Evolutionary conservation across 2,888 invertebrate species (phyloP), one percentile per base, ranked within the genome.

Genomic region (Mythimna albipuncta): DNA sequence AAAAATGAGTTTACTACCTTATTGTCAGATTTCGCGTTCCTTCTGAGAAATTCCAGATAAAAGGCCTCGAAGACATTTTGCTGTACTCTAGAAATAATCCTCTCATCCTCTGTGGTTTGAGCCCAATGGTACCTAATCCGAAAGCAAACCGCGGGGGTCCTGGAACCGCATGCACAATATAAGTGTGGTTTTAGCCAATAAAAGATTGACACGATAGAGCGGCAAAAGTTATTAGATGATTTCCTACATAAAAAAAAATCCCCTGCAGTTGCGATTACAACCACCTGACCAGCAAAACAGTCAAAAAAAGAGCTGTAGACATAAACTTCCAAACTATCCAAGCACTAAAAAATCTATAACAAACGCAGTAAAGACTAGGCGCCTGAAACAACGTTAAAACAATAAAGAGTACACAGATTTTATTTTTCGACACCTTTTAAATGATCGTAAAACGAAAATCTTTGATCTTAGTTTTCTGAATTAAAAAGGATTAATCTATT

Each of bases 291-390:
- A 35, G 35, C 3, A 6, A 58, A 35, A 10, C n/a, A 5, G n/a
- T 59, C 35, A 38, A 10, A 38, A 59, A 59, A 59, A 57, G 0
- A 61, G 13, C 21, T 64, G 9, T 35, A 26, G 32, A 55, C n/a
- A 55, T 68, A 77, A 77, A n/a, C 10, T 57, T 10, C n/a, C 13
- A 54, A 59, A 62, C 55, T 62, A 57, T 62, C 2, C 32, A 44
- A 67, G 66, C 21, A 62, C 3, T 32, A 74, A 57, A 62, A 76
- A 76, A 76, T 6, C 47, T 47, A 21, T 6, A 50, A 47, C 38
- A 6, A n/a, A 52, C 11, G 32, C 19, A 16, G 7, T 47, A 47
- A 47, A 38, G 19, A 58, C 41, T 6, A 41, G 44, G 13, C 11
- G 6, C 21, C 21, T 59, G 5, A 35, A n/a, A 41, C 54, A 76